Percentiles rank a stretch among this genome's conserved stretches.
Conservation (phyloP, 1,140 invertebrate genomes). For the Gyrodactylus salaris region DNA sequence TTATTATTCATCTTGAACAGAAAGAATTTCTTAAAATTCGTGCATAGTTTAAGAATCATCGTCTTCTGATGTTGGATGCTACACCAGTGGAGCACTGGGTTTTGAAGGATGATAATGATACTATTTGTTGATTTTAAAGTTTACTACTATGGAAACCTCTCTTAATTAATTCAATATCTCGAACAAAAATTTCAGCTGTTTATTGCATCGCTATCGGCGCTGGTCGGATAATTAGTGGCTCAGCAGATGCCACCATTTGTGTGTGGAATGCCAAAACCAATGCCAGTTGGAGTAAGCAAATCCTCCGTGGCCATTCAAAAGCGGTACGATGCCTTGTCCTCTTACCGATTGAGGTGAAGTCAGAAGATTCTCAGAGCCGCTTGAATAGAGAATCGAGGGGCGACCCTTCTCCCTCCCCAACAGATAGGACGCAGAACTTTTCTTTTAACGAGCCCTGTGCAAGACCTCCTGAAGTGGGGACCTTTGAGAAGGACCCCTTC, state of each 20-base stretch:
- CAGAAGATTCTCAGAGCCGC: neutral
- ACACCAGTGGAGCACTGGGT: no score
- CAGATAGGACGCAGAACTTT: neutral
- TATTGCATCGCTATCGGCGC: neutral
- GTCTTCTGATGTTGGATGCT: no score
- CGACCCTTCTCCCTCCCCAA: neutral
- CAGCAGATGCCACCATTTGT: slow-evolving; percentile 1
- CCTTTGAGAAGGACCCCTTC: neutral
- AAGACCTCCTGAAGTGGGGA: neutral
- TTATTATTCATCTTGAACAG: no score
- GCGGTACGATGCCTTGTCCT: slow-evolving; percentile 25
- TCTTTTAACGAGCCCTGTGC: neutral
- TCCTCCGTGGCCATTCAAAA: slow-evolving; percentile 24
- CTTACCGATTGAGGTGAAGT: neutral
- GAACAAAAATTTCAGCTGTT: neutral
- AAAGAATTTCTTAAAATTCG: no score
- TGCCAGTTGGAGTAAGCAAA: slow-evolving; percentile 25
- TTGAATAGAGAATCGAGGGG: neutral
- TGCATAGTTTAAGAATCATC: no score
- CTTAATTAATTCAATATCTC: neutral
- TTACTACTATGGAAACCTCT: neutral
- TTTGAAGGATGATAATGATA: no score
- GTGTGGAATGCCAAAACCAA: slow-evolving; percentile 25
- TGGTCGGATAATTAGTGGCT: slow-evolving; percentile 6
- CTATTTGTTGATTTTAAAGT: no score